phyloP scores from a whole-genome alignment of 1,140 invertebrate species.

The Callitettix versicolor region DNA sequence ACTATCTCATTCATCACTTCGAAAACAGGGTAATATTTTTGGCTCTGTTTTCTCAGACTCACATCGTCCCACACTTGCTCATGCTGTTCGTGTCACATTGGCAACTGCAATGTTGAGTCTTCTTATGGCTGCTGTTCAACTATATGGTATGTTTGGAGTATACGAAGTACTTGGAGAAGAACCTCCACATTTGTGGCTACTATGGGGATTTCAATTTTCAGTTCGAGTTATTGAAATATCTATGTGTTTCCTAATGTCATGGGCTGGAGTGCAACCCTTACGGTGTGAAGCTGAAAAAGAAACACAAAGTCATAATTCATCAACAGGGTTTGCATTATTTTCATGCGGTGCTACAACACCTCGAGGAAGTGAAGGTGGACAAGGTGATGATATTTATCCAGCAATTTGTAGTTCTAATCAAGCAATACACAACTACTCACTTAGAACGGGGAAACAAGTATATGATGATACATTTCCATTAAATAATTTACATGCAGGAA shows the following conservation, averaged over 20 bases:
- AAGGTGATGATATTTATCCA: constrained; percentile 52
- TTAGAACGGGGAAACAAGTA: constrained; percentile 63
- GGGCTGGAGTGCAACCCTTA: constrained; percentile 51
- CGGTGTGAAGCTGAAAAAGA: constrained; percentile 36
- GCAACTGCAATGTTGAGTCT: constrained; percentile 73
- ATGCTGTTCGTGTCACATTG: constrained; percentile 76
- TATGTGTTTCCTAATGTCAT: constrained; percentile 69
- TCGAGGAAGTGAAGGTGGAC: constrained; percentile 20
- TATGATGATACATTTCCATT: constrained; percentile 53
- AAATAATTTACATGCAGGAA: constrained; percentile 37
- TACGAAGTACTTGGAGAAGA: constrained; percentile 37
- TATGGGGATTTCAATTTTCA: constrained; percentile 81
- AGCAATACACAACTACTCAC: constrained; percentile 69
- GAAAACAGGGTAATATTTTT: constrained; percentile 33
- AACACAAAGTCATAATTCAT: constrained; percentile 24
- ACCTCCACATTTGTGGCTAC: constrained; percentile 59
- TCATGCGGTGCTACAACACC: constrained; percentile 43
- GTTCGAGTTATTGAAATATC: constrained; percentile 71
- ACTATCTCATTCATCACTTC: constrained; percentile 33
- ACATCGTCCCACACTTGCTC: constrained; percentile 34
- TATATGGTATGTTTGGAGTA: constrained; percentile 71
- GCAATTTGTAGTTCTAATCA: constrained; percentile 76
- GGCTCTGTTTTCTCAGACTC: constrained; percentile 32
- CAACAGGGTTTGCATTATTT: constrained; percentile 57
- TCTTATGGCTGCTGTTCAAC: constrained; percentile 64